A percentile compares a stretch with the other conserved stretches of the same genome.
These are phyloP conservation scores for Magallana gigas DNA, from an alignment of 1,140 invertebrate species.

Conservation along the genomic window DNA sequence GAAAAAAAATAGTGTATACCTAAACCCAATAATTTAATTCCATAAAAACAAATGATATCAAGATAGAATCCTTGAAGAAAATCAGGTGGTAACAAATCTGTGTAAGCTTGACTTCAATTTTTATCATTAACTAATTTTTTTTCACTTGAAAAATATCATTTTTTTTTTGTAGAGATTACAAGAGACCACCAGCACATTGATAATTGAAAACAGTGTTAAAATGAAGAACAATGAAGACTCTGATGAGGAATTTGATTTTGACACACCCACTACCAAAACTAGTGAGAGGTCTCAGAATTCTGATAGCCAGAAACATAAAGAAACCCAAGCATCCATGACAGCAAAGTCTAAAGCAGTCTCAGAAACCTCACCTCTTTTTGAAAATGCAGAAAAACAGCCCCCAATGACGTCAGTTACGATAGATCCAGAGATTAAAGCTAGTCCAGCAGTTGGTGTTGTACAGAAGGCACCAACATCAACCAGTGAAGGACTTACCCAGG, in stretches of 20 bases:
- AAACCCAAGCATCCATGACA: not conserved
- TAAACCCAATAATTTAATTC: no score
- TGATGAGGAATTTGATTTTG: constrained; percentile 54
- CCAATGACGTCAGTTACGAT: not conserved
- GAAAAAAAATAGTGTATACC: no score
- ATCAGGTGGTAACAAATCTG: no score
- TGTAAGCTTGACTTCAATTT: no score
- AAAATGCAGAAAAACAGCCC: not conserved
- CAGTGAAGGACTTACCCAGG: not conserved
- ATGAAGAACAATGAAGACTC: constrained; percentile 11
- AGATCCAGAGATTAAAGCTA: not conserved
- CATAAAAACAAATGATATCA: no score
- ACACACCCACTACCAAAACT: constrained; percentile 38
- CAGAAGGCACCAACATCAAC: not conserved
- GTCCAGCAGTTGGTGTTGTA: not conserved
- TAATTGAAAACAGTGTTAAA: not conserved
- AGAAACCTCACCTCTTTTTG: not conserved
- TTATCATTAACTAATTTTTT: no score
- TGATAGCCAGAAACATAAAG: not conserved
- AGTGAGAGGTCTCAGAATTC: not conserved
- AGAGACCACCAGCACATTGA: not conserved
- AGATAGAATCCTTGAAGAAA: no score
- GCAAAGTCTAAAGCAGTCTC: not conserved
- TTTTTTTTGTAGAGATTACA: not conserved
- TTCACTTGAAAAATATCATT: not conserved